These are phyloP conservation scores for Lasioglossum morio DNA, from an alignment of 2,888 invertebrate genomes.

Conservation along the genomic window DNA sequence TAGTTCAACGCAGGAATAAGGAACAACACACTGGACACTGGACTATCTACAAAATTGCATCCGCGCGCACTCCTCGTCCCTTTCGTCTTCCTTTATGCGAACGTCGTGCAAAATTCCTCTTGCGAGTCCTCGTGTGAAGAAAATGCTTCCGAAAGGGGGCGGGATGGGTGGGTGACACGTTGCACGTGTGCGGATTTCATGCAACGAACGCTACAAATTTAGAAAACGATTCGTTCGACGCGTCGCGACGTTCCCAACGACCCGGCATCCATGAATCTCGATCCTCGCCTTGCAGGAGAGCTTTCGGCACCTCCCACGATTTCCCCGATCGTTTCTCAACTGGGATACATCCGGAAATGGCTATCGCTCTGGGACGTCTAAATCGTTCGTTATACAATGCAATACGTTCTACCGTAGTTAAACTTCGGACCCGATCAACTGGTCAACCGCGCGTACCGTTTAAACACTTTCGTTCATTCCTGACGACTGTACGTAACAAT, in stretches of 20 bases:
- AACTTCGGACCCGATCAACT: slow-evolving; percentile 30
- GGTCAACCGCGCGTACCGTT: slow-evolving; percentile 5
- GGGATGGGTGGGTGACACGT: background rate
- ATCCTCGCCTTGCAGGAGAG: background rate
- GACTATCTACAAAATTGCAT: slow-evolving; percentile 16
- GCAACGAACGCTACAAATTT: slow-evolving; percentile 15
- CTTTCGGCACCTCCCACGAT: background rate
- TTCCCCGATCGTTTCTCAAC: background rate
- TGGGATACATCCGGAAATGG: slow-evolving; percentile 17
- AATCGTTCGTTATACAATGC: slow-evolving; percentile 21
- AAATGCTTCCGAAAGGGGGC: background rate
- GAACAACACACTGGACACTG: slow-evolving; percentile 15
- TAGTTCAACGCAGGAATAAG: slow-evolving; percentile 32
- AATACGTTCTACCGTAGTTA: background rate
- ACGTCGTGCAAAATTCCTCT: background rate
- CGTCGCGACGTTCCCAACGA: background rate
- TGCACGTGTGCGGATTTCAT: slow-evolving; percentile 29
- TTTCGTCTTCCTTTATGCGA: background rate
- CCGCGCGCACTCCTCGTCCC: background rate
- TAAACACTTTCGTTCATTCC: slow-evolving; percentile 16
- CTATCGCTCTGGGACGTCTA: slow-evolving; percentile 22
- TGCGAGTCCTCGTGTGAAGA: background rate
- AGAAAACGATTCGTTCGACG: slow-evolving; percentile 4
- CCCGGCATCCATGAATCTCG: slow-evolving; percentile 1
- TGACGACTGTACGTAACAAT: slow-evolving; percentile 40